phyloP scores from a whole-genome alignment of 2,797 vertebrate species.

The Luscinia luscinia region DNA sequence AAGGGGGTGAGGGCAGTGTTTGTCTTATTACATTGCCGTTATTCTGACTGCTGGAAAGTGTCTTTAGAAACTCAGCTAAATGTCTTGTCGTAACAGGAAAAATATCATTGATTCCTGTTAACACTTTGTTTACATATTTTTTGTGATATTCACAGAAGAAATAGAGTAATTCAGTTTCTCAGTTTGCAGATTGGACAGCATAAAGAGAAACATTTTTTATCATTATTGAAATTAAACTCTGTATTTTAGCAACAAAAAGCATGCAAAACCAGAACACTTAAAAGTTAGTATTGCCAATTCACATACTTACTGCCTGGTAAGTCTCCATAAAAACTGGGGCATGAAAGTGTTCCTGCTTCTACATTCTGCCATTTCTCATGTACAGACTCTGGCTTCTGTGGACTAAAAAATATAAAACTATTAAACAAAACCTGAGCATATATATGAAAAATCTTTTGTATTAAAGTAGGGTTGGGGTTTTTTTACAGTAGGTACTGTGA shows the following conservation, averaged over 20 bases:
- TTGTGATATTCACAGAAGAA: background rate
- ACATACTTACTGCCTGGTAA: conserved; percentile 69
- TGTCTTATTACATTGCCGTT: background rate
- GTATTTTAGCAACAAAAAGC: background rate
- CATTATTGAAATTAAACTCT: background rate
- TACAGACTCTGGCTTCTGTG: conserved; percentile 65
- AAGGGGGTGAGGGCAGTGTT: background rate
- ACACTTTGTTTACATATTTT: background rate
- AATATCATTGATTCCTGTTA: background rate
- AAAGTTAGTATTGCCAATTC: background rate
- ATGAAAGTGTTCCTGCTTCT: conserved; percentile 25
- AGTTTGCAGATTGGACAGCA: background rate
- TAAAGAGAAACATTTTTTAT: background rate
- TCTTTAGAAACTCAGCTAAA: background rate
- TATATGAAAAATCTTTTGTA: background rate
- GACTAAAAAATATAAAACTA: conserved; percentile 33
- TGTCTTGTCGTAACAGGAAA: background rate
- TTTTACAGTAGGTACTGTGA: background rate
- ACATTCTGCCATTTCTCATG: conserved; percentile 58
- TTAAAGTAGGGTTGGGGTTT: background rate
- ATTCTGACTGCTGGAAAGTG: background rate
- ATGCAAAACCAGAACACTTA: background rate
- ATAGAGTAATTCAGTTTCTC: background rate
- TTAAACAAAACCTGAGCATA: background rate
- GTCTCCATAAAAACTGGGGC: conserved; percentile 45